These are phyloP conservation scores for Drosophila gaucha DNA, from an alignment of 2,888 invertebrate species.

Conservation along the genomic window DNA sequence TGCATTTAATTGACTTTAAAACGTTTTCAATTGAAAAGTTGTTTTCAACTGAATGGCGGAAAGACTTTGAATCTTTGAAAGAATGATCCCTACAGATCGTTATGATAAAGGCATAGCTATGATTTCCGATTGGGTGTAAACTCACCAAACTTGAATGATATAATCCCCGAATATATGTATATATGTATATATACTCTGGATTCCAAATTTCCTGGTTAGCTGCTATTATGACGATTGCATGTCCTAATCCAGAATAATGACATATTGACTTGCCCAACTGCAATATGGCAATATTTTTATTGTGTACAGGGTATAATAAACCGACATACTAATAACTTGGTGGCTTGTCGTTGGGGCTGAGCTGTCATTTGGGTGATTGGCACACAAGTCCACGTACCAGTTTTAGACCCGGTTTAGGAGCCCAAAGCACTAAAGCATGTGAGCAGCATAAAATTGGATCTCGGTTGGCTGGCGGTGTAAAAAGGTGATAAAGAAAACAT, in stretches of 20 bases:
- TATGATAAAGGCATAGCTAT: too few relatives aligned
- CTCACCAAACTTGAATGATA: too few relatives aligned
- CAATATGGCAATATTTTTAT: background rate
- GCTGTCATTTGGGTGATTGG: slow-evolving; percentile 41
- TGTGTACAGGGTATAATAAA: slow-evolving; percentile 6
- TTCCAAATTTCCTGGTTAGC: too few relatives aligned
- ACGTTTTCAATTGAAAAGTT: background rate
- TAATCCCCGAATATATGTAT: too few relatives aligned
- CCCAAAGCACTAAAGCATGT: slow-evolving; percentile 16
- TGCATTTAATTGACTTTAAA: slow-evolving; percentile 4
- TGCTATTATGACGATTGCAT: too few relatives aligned
- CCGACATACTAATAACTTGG: slow-evolving; percentile 18
- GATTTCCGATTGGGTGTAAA: too few relatives aligned
- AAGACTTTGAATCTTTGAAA: too few relatives aligned
- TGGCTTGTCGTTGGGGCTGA: slow-evolving; percentile 14
- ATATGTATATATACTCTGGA: too few relatives aligned
- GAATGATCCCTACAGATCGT: too few relatives aligned
- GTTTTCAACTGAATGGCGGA: background rate
- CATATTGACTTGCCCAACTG: background rate
- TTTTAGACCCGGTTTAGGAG: slow-evolving; percentile 14
- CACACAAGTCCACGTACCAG: slow-evolving; percentile 34
- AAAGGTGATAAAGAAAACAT: slow-evolving; percentile 19
- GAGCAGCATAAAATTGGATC: slow-evolving; percentile 21
- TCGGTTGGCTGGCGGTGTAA: slow-evolving; percentile 21
- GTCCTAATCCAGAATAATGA: too few relatives aligned